Conservation (phyloP, 1,140 invertebrate species). For the Whitmania pigra region DNA sequence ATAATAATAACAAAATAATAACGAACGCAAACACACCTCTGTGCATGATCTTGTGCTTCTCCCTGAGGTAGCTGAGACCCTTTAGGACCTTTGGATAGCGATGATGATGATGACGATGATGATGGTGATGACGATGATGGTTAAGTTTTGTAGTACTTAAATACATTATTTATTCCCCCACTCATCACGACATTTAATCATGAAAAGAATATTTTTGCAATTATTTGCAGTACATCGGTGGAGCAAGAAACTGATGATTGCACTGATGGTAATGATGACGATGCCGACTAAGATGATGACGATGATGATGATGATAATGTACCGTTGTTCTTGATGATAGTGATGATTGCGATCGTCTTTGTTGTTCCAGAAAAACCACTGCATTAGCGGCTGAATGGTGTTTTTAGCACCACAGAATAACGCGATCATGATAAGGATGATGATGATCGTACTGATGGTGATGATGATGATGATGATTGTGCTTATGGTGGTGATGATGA, state of each 20-base stretch:
- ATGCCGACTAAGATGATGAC: not conserved
- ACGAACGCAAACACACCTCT: slow-evolving; percentile 39
- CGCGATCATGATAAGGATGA: not conserved
- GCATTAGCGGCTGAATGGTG: not conserved
- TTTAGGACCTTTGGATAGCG: slow-evolving; percentile 39
- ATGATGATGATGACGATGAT: slow-evolving; percentile 7
- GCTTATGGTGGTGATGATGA: no score
- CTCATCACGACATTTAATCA: no score
- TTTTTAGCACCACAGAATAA: not conserved
- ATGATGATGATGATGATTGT: no score
- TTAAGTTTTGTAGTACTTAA: not conserved
- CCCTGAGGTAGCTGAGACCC: slow-evolving; percentile 46
- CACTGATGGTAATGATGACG: no score
- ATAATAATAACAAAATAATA: not conserved
- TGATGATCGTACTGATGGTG: not conserved
- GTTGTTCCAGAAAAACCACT: not conserved
- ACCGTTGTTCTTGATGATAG: no score
- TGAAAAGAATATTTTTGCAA: no score
- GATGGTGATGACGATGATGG: no score
- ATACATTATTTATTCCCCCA: no score
- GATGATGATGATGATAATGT: no score
- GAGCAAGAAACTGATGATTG: no score
- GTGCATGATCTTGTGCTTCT: slow-evolving; percentile 48
- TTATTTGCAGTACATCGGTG: no score
- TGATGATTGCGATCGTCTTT: not conserved